These are phyloP conservation scores for Platycheirus albimanus DNA, from an alignment of 2,888 invertebrate species.

Conservation along the genomic window DNA sequence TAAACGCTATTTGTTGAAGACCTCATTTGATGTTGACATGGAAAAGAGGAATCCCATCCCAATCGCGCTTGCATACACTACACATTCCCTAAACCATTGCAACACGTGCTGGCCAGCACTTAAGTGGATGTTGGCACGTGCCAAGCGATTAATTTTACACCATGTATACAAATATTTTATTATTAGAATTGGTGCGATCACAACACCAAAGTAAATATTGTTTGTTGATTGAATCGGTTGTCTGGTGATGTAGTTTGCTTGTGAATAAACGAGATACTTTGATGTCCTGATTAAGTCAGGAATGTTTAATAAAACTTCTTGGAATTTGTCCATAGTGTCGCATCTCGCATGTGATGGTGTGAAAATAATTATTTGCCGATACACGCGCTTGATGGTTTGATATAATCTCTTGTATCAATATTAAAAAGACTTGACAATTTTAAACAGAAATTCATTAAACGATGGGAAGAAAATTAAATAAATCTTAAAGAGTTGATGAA, in stretches of 20 bases:
- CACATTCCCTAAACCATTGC: constrained; percentile 32
- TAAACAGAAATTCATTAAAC: neutral
- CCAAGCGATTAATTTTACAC: constrained; percentile 72
- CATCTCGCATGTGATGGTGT: constrained; percentile 42
- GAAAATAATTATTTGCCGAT: constrained; percentile 39
- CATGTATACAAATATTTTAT: constrained; percentile 73
- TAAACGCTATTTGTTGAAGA: constrained; percentile 16
- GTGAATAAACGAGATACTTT: constrained; percentile 55
- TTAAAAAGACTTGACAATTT: constrained; percentile 4
- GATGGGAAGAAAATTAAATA: neutral
- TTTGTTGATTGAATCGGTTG: constrained; percentile 72
- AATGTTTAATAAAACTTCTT: constrained; percentile 71
- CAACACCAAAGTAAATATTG: constrained; percentile 73
- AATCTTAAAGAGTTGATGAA: too few relatives aligned
- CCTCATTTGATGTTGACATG: constrained; percentile 23
- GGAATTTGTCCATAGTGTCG: constrained; percentile 13
- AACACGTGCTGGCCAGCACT: constrained; percentile 62
- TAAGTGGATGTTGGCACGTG: constrained; percentile 71
- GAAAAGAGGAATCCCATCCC: constrained; percentile 28
- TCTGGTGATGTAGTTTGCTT: constrained; percentile 65
- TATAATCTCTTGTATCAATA: constrained; percentile 6
- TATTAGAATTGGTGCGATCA: constrained; percentile 74
- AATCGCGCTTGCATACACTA: constrained; percentile 33
- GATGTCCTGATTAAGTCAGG: constrained; percentile 70
- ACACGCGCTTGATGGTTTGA: constrained; percentile 45